These are phyloP conservation scores for Amphiura filiformis DNA, from an alignment of 35 echinoderm and acorn worm genomes.

Conservation along the genomic window DNA sequence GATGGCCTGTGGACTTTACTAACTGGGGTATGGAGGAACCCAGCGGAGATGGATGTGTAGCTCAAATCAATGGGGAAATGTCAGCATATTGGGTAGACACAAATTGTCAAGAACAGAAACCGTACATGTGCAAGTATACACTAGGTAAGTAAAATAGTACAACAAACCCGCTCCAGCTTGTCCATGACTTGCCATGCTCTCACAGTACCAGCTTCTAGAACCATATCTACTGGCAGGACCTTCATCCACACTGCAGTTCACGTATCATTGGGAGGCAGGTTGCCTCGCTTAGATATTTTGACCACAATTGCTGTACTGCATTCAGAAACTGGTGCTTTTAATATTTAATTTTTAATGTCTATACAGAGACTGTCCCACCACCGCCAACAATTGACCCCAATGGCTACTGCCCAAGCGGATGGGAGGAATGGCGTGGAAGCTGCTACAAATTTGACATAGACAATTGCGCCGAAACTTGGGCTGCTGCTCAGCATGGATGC, in stretches of 20 bases:
- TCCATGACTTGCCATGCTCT: no score
- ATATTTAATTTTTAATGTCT: no score
- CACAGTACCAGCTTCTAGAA: no score
- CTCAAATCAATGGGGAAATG: neutral
- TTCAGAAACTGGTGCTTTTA: no score
- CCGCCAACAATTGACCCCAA: neutral
- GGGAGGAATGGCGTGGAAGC: neutral
- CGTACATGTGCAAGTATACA: neutral
- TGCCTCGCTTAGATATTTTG: no score
- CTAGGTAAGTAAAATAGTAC: neutral
- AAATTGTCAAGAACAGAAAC: neutral
- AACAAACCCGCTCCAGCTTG: no score
- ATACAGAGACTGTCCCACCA: neutral
- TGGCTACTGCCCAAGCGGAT: neutral
- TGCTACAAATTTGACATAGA: neutral
- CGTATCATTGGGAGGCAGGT: no score
- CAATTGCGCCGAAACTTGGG: neutral
- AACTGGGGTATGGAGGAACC: neutral
- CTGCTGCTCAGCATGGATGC: neutral
- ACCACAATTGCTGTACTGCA: no score
- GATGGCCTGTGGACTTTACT: neutral
- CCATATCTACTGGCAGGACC: no score
- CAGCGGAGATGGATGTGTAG: neutral
- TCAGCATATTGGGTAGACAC: neutral
- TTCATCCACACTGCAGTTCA: no score